A percentile compares a stretch with the other conserved stretches of the same genome.
phyloP scores from a whole-genome alignment of 2,888 invertebrate genomes.

The Tipula vernalis region DNA sequence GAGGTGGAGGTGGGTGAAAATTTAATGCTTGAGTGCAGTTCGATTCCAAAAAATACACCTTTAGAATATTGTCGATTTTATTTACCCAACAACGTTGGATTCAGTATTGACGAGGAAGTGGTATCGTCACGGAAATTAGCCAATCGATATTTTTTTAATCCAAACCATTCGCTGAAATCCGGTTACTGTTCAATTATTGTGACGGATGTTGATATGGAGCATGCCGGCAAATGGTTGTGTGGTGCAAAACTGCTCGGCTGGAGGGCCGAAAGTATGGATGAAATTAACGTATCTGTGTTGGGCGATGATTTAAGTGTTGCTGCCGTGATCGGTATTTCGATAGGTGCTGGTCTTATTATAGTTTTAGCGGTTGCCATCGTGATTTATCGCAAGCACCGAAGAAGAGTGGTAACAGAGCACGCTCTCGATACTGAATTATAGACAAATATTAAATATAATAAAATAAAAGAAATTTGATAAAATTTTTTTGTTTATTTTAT shows the following conservation, averaged over 20 bases:
- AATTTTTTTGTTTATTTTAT: not conserved
- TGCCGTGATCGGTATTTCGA: not conserved
- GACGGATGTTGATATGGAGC: constrained; percentile 27
- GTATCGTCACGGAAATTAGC: constrained; percentile 33
- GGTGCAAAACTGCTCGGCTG: constrained; percentile 24
- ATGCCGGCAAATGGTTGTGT: constrained; percentile 39
- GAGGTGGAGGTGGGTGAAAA: constrained; percentile 22
- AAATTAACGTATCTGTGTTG: not conserved
- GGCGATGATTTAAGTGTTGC: constrained; percentile 1
- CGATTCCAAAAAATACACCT: constrained; percentile 34
- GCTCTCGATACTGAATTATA: not conserved
- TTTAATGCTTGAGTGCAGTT: constrained; percentile 35
- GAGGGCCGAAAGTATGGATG: constrained; percentile 11
- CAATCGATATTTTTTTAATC: constrained; percentile 36
- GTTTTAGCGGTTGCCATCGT: not conserved
- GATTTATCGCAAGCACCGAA: not conserved
- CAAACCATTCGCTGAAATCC: constrained; percentile 28
- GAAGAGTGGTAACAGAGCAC: not conserved
- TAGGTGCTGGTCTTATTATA: not conserved
- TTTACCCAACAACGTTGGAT: constrained; percentile 33
- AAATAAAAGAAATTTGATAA: not conserved
- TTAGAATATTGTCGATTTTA: constrained; percentile 40
- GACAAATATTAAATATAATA: not conserved
- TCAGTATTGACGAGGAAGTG: constrained; percentile 35
- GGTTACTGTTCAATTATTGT: constrained; percentile 41